Evolutionary conservation across 2,113 vertebrate species (phyloP).

Genomic region (Stegastes partitus): DNA sequence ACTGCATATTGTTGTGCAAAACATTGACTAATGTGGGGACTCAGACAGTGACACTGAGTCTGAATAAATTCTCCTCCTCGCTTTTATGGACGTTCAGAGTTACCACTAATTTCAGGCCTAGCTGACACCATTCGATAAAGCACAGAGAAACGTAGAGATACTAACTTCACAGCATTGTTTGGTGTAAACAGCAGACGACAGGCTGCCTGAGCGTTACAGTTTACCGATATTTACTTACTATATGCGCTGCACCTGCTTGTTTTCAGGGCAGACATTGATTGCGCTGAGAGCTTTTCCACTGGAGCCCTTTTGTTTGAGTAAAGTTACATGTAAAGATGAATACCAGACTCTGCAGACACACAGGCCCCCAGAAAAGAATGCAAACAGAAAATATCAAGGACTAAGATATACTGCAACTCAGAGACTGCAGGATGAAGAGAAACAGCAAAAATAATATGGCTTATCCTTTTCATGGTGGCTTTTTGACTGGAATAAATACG

Average conservation of each 20-base stretch:
- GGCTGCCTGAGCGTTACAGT: background rate
- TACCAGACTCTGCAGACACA: conserved; percentile 48
- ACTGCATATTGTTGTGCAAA: conserved; percentile 67
- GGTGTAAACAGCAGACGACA: background rate
- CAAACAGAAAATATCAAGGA: conserved; percentile 37
- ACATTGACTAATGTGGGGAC: conserved; percentile 62
- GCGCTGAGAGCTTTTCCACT: conserved; percentile 62
- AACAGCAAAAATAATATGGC: background rate
- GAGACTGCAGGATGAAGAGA: background rate
- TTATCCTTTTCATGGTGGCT: background rate
- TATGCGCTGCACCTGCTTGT: conserved; percentile 33
- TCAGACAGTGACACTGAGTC: conserved; percentile 43
- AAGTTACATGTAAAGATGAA: conserved; percentile 57
- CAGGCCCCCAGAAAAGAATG: conserved; percentile 41
- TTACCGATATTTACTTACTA: background rate
- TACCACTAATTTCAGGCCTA: conserved; percentile 11
- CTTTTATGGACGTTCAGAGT: conserved; percentile 8
- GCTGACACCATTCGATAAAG: conserved; percentile 18
- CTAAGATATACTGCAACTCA: conserved; percentile 1
- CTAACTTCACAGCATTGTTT: background rate
- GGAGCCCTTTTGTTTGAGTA: conserved; percentile 52
- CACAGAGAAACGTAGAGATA: background rate
- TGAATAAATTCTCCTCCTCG: conserved; percentile 43
- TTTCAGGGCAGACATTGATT: conserved; percentile 42
- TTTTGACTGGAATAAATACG: conserved; percentile 6